These are phyloP conservation scores for Sipha flava DNA, from an alignment of 1,140 invertebrate species.

Conservation along the genomic window DNA sequence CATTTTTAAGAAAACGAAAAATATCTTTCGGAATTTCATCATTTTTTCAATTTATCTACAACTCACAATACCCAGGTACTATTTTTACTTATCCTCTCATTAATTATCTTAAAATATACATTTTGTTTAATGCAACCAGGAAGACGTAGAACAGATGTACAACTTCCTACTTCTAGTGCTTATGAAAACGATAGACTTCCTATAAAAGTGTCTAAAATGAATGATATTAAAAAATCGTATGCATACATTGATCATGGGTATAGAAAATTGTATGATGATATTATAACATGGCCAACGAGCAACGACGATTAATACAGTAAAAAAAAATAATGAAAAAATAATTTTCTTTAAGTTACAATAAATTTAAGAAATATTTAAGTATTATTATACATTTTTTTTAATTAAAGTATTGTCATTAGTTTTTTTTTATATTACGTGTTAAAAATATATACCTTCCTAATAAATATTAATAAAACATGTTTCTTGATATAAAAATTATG, in stretches of 20 bases:
- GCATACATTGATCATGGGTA: background rate
- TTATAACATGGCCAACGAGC: background rate
- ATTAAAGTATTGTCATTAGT: too few species aligned
- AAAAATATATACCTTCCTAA: too few species aligned
- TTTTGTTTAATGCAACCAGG: background rate
- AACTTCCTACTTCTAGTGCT: background rate
- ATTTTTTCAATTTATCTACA: slow-evolving; percentile 1
- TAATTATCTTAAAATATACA: background rate
- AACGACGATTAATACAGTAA: background rate
- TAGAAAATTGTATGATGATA: background rate
- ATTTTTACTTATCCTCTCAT: background rate
- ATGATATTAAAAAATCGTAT: background rate
- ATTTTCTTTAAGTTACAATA: too few species aligned
- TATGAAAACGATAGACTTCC: background rate
- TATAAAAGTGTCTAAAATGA: background rate
- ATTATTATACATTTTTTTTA: too few species aligned
- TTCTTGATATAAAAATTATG: too few species aligned
- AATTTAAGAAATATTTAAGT: too few species aligned
- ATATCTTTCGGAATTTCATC: background rate
- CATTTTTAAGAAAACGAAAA: too few species aligned
- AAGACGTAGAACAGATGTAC: background rate
- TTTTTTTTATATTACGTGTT: too few species aligned
- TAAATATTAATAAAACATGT: too few species aligned
- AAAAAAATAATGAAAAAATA: too few species aligned
- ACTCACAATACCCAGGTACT: background rate